phyloP scores from a whole-genome alignment of 2,113 vertebrate species.

The Oplegnathus fasciatus region DNA sequence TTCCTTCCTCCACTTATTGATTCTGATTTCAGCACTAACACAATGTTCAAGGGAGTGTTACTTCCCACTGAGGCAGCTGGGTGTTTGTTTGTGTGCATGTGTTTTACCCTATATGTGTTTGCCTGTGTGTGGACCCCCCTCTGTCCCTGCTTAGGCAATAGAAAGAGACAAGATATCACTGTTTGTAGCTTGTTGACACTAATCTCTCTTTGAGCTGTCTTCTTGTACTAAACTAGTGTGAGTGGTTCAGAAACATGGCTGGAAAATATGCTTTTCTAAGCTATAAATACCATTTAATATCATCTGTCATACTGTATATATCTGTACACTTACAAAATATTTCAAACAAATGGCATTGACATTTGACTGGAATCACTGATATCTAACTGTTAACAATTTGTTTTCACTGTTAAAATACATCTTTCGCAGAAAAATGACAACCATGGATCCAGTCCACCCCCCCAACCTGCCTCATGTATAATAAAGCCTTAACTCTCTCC shows the following conservation, averaged over 20 bases:
- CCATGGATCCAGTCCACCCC: conserved; percentile 7
- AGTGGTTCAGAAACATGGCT: not conserved
- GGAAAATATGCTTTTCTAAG: not conserved
- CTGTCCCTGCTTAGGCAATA: not conserved
- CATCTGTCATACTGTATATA: not conserved
- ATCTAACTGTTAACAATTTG: conserved; percentile 36
- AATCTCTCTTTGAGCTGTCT: not conserved
- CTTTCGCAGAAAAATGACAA: conserved; percentile 39
- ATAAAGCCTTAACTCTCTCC: conserved; percentile 54
- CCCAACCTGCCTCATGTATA: conserved; percentile 60
- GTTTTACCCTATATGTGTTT: conserved; percentile 26
- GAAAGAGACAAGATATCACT: conserved; percentile 8
- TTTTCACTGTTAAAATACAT: conserved; percentile 25
- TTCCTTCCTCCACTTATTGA: conserved; percentile 69
- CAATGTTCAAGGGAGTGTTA: conserved; percentile 35
- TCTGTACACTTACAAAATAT: not conserved
- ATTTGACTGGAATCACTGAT: conserved; percentile 11
- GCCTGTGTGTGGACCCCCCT: conserved; percentile 23
- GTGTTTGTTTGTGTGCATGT: conserved; percentile 53
- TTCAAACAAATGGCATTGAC: not conserved
- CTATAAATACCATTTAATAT: not conserved
- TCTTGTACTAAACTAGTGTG: not conserved
- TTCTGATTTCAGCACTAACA: conserved; percentile 55
- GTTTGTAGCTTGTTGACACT: conserved; percentile 28
- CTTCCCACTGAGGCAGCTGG: conserved; percentile 51